These are phyloP conservation scores for Beaufortia kweichowensis DNA, from an alignment of 2,113 vertebrate genomes.

Conservation along the genomic window DNA sequence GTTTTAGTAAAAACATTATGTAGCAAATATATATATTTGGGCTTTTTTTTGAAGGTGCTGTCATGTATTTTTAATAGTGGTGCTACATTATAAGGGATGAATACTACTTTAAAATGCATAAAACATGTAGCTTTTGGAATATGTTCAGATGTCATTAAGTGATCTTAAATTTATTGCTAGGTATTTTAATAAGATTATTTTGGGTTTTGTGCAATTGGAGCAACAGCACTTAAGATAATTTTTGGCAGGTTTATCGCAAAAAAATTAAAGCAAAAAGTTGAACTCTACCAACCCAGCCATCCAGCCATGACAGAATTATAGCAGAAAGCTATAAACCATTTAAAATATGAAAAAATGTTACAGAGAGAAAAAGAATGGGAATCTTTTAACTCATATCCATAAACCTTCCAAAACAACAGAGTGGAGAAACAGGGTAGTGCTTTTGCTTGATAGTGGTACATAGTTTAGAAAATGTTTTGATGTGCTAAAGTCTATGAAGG, in stretches of 20 bases:
- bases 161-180: not conserved
- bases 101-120: not conserved
- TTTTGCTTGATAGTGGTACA: not conserved
- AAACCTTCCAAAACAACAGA: not conserved
- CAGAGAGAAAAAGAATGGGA: too few relatives aligned
- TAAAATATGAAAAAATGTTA: too few relatives aligned
- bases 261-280: not conserved
- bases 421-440: constrained; percentile 6
- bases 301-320: too few relatives aligned
- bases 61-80: constrained; percentile 35
- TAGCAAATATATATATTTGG: constrained; percentile 23
- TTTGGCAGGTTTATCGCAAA: not conserved
- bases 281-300: not conserved
- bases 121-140: not conserved
- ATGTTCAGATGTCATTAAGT: not conserved
- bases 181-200: not conserved
- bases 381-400: not conserved
- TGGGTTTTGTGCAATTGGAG: not conserved
- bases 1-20: constrained; percentile 10
- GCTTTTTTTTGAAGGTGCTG: constrained; percentile 32
- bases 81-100: constrained; percentile 4
- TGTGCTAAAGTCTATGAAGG: not conserved
- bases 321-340: too few relatives aligned
- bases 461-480: not conserved
- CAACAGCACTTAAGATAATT: not conserved